phyloP scores from a whole-genome alignment of 92 coral and sea anemone species.

The Anthopleura xanthogrammica region DNA sequence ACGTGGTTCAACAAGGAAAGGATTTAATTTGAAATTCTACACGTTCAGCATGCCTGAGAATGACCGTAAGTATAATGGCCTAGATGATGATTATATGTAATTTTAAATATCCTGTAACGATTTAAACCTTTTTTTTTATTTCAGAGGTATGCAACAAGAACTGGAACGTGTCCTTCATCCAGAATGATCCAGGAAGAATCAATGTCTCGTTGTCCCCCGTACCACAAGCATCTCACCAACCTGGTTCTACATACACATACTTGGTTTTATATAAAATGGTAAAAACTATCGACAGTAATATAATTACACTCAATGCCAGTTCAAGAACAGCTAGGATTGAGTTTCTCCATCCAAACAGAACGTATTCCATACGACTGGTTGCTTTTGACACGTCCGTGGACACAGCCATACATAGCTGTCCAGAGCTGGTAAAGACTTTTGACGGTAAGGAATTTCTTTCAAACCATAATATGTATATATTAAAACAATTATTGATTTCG shows the following conservation, averaged over 20 bases:
- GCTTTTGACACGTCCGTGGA: too few species aligned
- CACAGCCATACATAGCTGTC: too few species aligned
- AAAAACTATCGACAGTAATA: background rate
- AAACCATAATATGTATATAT: too few species aligned
- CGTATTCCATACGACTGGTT: too few species aligned
- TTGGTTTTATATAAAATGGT: background rate
- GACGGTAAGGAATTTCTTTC: too few species aligned
- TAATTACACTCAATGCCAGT: background rate
- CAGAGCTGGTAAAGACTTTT: too few species aligned
- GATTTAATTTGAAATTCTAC: background rate
- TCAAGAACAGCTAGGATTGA: background rate
- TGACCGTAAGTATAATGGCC: background rate
- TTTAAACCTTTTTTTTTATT: background rate
- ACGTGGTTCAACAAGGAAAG: background rate
- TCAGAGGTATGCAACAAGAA: background rate
- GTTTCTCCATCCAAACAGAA: background rate
- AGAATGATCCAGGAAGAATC: constrained; percentile 2
- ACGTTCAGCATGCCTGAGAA: background rate
- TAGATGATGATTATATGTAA: too few species aligned
- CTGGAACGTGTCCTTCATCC: background rate
- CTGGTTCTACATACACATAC: background rate
- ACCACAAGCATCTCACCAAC: background rate
- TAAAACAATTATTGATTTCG: too few species aligned
- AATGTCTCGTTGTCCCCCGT: background rate
- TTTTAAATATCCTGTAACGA: too few species aligned